Evolutionary conservation across 1,140 invertebrate species (phyloP), one percentile per base, ranked within the genome.

Genomic region (Sycobia sp.): DNA sequence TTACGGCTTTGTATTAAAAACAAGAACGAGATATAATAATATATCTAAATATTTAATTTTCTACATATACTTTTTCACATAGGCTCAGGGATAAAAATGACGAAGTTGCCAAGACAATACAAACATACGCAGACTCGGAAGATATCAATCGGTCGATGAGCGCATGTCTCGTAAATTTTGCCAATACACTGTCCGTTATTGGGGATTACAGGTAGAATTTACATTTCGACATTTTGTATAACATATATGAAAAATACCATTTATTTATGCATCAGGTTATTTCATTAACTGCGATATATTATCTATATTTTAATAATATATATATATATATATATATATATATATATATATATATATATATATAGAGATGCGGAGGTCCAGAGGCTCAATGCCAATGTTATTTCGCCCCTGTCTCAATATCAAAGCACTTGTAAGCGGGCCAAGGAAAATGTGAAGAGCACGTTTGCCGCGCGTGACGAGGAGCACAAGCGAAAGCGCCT

Each of bases 391-490:
- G 77, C 84, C 2, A 90, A 91, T 83, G 84, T 90, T 14, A 75
- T 87, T 39, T 77, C 83, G 22, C 86, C 90, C 55, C 75, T 91
- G 55, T 85, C 85, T 7, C 86, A 89, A 65, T 92, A 91, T 67
- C 86, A 89, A 69, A 81, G 80, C 4, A 86, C 90, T 60, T 92
- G 90, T 69, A 90, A 89, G 71, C 84, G 88, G 66, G 86, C 88
- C 0, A 84, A 88, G 23, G 88, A 90, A 49, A 89, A 90, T 73
- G 79, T 92, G 0, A 90, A 90, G 67, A 84, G 86, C 67, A 89
- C 89, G 13, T 87, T 90, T 67, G 82, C 82, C 41, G 86, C 86
- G 0, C 81, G 87, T 22, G 88, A 90, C 58, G 87, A 85, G 71
- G 89, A 91, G 76, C 77, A 90, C 13, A 79, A 84, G 3, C 79